A percentile compares a stretch with the other conserved stretches of the same genome.
Conservation (phyloP, 2,113 vertebrate species). For the Hyperoodon ampullatus region DNA sequence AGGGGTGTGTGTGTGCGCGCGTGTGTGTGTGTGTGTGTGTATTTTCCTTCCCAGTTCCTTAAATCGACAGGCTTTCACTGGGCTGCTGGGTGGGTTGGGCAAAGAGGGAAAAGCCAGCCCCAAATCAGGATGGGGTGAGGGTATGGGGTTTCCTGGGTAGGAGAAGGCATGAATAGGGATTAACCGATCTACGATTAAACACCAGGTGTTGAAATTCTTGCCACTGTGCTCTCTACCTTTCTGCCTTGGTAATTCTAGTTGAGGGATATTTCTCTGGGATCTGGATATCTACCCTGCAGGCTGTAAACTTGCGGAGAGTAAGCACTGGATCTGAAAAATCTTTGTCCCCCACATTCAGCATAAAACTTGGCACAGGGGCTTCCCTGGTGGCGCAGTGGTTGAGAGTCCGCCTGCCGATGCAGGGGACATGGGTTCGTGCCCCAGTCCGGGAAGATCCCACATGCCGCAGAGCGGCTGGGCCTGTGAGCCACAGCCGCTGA, state of each 20-base stretch:
- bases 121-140: neutral
- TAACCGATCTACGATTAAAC: neutral
- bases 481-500: too few species aligned
- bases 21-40: neutral
- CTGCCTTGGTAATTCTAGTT: neutral
- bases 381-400: too few species aligned
- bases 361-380: neutral
- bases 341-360: neutral
- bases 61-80: neutral
- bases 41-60: neutral
- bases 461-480: too few species aligned
- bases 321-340: neutral
- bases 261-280: neutral
- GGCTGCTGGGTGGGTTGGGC: neutral
- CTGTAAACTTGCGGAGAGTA: neutral
- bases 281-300: neutral
- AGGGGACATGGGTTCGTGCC: too few species aligned
- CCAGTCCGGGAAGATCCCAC: too few species aligned
- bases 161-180: neutral
- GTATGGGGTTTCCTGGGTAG: neutral
- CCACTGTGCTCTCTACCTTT: neutral
- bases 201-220: neutral
- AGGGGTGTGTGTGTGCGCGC: neutral
- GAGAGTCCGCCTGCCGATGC: too few species aligned
- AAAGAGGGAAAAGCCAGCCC: neutral